Conservation (phyloP, 2,797 vertebrate species). For the Galago senegalensis region DNA sequence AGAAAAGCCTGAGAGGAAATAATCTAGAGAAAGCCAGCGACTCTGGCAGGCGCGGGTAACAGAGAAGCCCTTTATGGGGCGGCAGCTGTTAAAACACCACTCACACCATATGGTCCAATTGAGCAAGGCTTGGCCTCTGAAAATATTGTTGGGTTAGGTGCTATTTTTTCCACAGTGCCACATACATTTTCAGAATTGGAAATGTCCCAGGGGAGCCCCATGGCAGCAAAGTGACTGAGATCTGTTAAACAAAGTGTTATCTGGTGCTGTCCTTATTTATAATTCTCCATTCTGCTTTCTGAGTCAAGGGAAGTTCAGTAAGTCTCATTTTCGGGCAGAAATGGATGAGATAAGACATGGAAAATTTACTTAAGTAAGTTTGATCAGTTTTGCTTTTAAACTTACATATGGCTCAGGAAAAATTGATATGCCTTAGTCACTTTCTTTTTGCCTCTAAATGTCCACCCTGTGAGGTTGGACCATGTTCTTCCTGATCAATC, state of each 20-base stretch:
- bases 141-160: neutral
- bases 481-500: neutral
- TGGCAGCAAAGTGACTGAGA: neutral
- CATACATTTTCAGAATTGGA: slow-evolving; percentile 34
- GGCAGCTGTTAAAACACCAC: neutral
- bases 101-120: neutral
- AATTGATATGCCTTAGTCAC: neutral
- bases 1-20: neutral
- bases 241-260: neutral
- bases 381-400: slow-evolving; percentile 44
- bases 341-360: neutral
- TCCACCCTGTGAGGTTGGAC: neutral
- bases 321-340: neutral
- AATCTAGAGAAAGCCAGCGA: neutral
- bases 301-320: neutral
- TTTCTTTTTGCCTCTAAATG: neutral
- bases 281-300: slow-evolving; percentile 29
- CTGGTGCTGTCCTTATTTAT: neutral
- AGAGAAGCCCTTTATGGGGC: neutral
- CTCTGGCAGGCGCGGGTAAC: neutral
- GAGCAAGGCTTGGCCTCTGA: neutral
- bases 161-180: neutral
- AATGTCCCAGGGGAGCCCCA: neutral
- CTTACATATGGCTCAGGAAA: neutral
- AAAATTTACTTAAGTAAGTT: neutral